A percentile compares a stretch with the other conserved stretches of the same genome.
Evolutionary conservation across 1,140 invertebrate genomes (phyloP).

Genomic region (Lepidurus apus): DNA sequence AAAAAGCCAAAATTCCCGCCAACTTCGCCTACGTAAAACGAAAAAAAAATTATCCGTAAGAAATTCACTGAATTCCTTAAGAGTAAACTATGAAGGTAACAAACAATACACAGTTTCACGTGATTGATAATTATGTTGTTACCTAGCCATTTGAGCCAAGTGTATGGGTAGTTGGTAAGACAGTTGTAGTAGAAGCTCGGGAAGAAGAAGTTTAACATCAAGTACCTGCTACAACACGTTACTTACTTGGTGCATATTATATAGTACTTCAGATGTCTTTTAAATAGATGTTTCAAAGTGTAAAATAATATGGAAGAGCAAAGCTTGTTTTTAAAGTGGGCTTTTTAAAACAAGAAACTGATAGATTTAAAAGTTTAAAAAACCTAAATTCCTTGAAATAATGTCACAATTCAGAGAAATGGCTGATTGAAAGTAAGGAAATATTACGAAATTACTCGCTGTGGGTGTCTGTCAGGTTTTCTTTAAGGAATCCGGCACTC

Average conservation of each 20-base stretch:
- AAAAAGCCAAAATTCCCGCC: constrained; percentile 2
- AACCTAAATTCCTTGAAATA: no score
- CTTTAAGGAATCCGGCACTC: not conserved
- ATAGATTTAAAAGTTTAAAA: no score
- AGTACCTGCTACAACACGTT: not conserved
- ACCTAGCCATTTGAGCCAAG: constrained; percentile 5
- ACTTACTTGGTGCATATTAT: not conserved
- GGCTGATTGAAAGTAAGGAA: not conserved
- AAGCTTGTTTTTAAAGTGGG: no score
- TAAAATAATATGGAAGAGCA: no score
- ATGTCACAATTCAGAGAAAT: no score
- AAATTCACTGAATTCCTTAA: no score
- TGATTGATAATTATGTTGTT: not conserved
- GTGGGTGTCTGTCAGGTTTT: not conserved
- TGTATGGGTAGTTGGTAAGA: constrained; percentile 6
- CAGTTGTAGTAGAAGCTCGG: not conserved
- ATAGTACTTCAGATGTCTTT: no score
- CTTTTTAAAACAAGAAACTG: no score
- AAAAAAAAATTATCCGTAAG: no score
- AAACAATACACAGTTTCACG: no score
- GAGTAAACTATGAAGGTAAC: no score
- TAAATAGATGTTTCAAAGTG: no score
- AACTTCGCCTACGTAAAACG: not conserved
- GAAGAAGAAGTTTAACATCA: constrained; percentile 6
- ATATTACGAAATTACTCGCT: not conserved